Percentiles rank a stretch among this genome's conserved stretches.
These are phyloP conservation scores for Drosophila limbata DNA, from an alignment of 2,888 invertebrate species.

Conservation along the genomic window DNA sequence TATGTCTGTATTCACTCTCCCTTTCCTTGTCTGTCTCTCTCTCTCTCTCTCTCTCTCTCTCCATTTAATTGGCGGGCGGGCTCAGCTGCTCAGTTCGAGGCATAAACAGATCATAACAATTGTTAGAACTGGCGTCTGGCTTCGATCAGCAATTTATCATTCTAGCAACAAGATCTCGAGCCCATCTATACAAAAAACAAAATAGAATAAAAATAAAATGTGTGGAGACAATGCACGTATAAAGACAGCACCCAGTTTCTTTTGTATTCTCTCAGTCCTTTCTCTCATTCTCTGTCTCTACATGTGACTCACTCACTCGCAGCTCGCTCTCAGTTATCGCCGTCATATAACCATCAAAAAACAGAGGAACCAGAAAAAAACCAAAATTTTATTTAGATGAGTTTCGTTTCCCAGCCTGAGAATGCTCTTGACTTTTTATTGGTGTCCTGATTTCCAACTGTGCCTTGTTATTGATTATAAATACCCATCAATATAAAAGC, in stretches of 20 bases:
- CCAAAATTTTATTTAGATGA: slow-evolving; percentile 70
- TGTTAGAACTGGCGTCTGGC: slow-evolving; percentile 45
- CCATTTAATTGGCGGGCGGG: slow-evolving; percentile 62
- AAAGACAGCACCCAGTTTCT: slow-evolving; percentile 38
- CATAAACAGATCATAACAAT: slow-evolving; percentile 77
- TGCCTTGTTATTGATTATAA: slow-evolving; percentile 72
- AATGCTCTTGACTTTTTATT: slow-evolving; percentile 56
- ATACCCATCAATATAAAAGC: slow-evolving; percentile 17
- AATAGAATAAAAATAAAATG: not conserved
- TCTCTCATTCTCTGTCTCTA: slow-evolving; percentile 9
- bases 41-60: not conserved
- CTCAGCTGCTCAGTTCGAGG: slow-evolving; percentile 50
- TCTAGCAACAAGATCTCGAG: slow-evolving; percentile 60
- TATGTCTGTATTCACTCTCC: not conserved
- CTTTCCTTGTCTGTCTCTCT: slow-evolving; percentile 3
- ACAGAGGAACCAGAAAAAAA: slow-evolving; percentile 3
- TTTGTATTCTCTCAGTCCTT: slow-evolving; percentile 29
- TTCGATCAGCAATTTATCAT: slow-evolving; percentile 73
- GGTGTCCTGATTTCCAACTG: slow-evolving; percentile 79
- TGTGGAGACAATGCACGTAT: slow-evolving; percentile 31
- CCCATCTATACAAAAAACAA: slow-evolving; percentile 16
- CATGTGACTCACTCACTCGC: slow-evolving; percentile 35
- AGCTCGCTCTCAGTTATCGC: slow-evolving; percentile 31
- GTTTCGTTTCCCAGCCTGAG: slow-evolving; percentile 46
- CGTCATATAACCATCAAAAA: slow-evolving; percentile 59